Conservation (phyloP, 2,888 invertebrate species). For the Pristionchus maxplancki region DNA sequence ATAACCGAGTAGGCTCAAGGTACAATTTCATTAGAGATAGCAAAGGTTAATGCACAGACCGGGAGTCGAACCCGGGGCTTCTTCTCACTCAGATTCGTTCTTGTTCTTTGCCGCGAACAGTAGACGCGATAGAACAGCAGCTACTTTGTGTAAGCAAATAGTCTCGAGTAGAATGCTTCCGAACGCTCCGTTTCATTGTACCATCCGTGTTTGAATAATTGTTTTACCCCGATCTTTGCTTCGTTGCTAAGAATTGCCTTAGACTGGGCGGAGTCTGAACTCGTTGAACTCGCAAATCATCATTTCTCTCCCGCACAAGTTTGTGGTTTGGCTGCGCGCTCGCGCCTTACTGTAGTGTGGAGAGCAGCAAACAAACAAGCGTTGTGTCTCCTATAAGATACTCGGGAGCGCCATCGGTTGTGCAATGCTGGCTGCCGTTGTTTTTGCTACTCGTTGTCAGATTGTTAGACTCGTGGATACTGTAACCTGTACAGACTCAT, state of each 20-base stretch:
- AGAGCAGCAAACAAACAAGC: not conserved
- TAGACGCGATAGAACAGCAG: not conserved
- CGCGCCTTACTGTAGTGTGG: slow-evolving; percentile 15
- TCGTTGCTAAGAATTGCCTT: not conserved
- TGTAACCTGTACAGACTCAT: too few relatives aligned
- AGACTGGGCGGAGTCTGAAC: slow-evolving; percentile 19
- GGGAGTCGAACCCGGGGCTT: too few relatives aligned
- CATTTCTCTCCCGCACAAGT: not conserved
- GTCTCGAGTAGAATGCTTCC: not conserved
- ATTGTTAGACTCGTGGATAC: not conserved
- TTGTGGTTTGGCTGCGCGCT: not conserved
- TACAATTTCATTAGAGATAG: too few relatives aligned
- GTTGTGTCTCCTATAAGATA: not conserved
- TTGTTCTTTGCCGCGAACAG: not conserved
- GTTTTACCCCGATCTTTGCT: not conserved
- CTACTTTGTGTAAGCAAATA: not conserved
- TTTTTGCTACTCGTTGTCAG: not conserved
- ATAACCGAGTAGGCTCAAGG: too few relatives aligned
- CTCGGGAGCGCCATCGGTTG: not conserved
- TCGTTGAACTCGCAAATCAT: not conserved
- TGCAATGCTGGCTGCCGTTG: too few relatives aligned
- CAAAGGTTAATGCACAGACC: too few relatives aligned
- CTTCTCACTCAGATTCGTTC: not conserved
- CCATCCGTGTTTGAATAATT: not conserved
- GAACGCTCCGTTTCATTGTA: too few relatives aligned